phyloP scores from a whole-genome alignment of 2,888 invertebrate species.

The Xylota segnis region DNA sequence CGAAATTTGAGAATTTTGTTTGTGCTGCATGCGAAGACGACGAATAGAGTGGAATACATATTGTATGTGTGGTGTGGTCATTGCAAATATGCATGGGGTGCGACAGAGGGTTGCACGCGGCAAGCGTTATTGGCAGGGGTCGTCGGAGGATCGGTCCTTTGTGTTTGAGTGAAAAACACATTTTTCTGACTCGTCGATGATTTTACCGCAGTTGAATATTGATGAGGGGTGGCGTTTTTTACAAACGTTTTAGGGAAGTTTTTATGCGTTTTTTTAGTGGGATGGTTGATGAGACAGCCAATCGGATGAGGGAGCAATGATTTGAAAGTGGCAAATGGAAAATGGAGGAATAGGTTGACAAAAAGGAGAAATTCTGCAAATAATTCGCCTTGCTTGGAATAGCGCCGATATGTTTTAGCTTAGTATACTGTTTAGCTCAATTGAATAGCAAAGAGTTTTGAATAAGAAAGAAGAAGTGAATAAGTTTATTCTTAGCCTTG shows the following conservation, averaged over 20 bases:
- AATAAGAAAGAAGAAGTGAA: too few species aligned
- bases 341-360: conserved; percentile 1
- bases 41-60: conserved; percentile 32
- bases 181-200: conserved; percentile 71
- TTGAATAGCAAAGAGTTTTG: too few species aligned
- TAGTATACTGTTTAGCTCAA: too few species aligned
- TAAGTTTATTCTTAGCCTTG: too few species aligned
- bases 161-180: conserved; percentile 58
- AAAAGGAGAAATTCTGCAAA: too few species aligned
- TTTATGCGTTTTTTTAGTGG: conserved; percentile 59
- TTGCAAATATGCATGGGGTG: conserved; percentile 64
- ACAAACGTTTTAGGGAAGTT: conserved; percentile 65
- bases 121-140: conserved; percentile 50
- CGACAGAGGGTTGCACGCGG: conserved; percentile 65
- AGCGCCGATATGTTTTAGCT: too few species aligned
- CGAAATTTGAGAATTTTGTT: conserved; percentile 73
- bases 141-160: conserved; percentile 36
- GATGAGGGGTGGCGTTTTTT: conserved; percentile 66
- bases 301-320: conserved; percentile 31
- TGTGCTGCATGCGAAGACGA: conserved; percentile 22
- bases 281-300: conserved; percentile 38
- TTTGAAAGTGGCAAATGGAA: not conserved
- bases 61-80: conserved; percentile 53
- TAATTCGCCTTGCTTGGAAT: too few species aligned
- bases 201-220: conserved; percentile 9